phyloP scores from a whole-genome alignment of 1,140 invertebrate genomes.

The Philotrypesis tridentata region DNA sequence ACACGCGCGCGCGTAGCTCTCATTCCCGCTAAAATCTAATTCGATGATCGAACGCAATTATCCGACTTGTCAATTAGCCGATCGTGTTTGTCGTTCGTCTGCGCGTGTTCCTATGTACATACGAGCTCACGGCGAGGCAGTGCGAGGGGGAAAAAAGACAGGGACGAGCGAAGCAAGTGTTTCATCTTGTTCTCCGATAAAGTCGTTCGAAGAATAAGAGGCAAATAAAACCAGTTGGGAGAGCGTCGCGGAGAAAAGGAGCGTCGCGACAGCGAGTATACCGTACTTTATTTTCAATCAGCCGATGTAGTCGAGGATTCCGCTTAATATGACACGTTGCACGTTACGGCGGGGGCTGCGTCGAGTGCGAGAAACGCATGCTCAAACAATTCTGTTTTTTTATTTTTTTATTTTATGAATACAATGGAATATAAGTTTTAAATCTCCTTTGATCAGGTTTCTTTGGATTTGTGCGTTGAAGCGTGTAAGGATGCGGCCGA shows the following conservation, averaged over 20 bases:
- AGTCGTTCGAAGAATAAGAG: not conserved
- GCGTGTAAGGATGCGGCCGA: no score
- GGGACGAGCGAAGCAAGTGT: not conserved
- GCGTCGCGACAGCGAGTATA: not conserved
- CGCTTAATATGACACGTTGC: no score
- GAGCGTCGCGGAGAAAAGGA: not conserved
- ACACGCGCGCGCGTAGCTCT: not conserved
- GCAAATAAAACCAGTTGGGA: constrained; percentile 6
- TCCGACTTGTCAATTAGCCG: constrained; percentile 26
- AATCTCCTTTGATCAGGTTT: no score
- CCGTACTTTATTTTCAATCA: constrained; percentile 60
- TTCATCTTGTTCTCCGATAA: constrained; percentile 15
- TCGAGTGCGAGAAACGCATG: no score
- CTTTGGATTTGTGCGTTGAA: no score
- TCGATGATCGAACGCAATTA: constrained; percentile 18
- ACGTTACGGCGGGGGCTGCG: no score
- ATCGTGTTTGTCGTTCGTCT: not conserved
- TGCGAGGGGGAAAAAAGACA: not conserved
- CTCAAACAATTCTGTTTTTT: no score
- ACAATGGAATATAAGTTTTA: no score
- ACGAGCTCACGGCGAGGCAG: not conserved
- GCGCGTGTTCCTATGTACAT: not conserved
- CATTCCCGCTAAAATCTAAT: not conserved
- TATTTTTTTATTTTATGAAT: no score
- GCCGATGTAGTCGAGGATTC: constrained; percentile 51